phyloP scores from a whole-genome alignment of 2,797 vertebrate species.

The Anas acuta region DNA sequence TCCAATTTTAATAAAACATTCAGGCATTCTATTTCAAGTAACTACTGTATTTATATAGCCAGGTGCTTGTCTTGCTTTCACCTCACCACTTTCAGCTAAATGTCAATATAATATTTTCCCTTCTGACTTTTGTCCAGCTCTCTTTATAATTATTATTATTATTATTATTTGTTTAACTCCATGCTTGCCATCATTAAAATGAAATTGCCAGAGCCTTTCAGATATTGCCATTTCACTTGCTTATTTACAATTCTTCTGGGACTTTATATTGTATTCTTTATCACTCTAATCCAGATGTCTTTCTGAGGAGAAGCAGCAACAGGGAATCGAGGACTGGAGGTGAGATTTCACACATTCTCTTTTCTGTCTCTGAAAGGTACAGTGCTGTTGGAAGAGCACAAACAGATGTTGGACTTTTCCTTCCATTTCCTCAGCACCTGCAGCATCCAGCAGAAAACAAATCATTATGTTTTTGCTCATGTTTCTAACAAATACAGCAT shows the following conservation, averaged over 20 bases:
- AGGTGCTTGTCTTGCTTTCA: slow-evolving; percentile 24
- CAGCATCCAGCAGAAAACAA: not conserved
- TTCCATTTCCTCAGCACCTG: not conserved
- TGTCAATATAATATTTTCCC: not conserved
- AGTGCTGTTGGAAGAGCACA: not conserved
- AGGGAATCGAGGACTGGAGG: not conserved
- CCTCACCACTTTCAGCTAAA: not conserved
- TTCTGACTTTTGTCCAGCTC: not conserved
- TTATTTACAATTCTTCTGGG: not conserved
- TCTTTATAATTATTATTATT: not conserved
- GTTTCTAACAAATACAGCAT: not conserved
- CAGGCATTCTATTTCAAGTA: slow-evolving; percentile 43
- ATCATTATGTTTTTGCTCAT: not conserved
- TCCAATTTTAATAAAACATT: slow-evolving; percentile 16
- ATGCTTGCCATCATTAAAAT: not conserved
- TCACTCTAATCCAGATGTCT: not conserved
- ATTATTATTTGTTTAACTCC: not conserved
- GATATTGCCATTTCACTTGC: not conserved
- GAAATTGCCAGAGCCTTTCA: not conserved
- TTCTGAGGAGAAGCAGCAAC: slow-evolving; percentile 6
- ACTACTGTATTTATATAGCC: slow-evolving; percentile 4
- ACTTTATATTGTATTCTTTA: not conserved
- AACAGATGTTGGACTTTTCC: not conserved
- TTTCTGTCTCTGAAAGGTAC: not conserved
- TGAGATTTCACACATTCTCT: not conserved